Evolutionary conservation across 1,140 invertebrate species (phyloP), one percentile per base, ranked within the genome.

Genomic region (fruit fly (Drosophila melanogaster)): DNA sequence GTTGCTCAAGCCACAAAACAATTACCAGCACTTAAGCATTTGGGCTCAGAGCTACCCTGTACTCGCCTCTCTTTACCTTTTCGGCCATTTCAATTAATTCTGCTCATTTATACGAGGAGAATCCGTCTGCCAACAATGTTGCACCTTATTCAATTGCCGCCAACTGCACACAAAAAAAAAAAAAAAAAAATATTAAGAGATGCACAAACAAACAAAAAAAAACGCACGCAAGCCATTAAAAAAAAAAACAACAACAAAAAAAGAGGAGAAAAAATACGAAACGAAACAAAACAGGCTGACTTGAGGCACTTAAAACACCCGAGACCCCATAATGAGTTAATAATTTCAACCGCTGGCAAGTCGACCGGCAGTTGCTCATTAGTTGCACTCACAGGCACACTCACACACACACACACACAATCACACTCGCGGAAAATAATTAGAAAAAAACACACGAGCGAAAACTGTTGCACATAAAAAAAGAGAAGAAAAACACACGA

Each of bases 301-400:
- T 73, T 73, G 56, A 51, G 70, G 70, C 69, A 74, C 71, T 74
- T 74, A 74, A 74, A 74, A 61, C 70, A 47, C 57, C 69, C 71
- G 57, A 53, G 69, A 73, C 57, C 67, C 50, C 71, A 74, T 74
- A 73, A 74, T 74, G 67, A 74, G 71, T 74, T 62, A 74, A 74
- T 74, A 74, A 74, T 74, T 74, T 73, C 67, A 62, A 43, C 43
- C 43, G 41, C 59, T 24, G 51, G 49, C 47, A 50, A 50, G 33
- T 22, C 54, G 74, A 79, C 66, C 59, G 66, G 64, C 81, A 73
- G 56, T 85, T 73, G 77, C 81, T 84, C 81, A 84, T 84, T 84
- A 84, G 81, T 61, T 64, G 77, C 64, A 73, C 69, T 73, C 44
- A 53, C 59, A 50, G 15, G 11, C 47, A 40, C 65, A 51, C 51